These are phyloP conservation scores for Lasioglossum pauxillum DNA, from an alignment of 2,888 invertebrate species.

Conservation along the genomic window DNA sequence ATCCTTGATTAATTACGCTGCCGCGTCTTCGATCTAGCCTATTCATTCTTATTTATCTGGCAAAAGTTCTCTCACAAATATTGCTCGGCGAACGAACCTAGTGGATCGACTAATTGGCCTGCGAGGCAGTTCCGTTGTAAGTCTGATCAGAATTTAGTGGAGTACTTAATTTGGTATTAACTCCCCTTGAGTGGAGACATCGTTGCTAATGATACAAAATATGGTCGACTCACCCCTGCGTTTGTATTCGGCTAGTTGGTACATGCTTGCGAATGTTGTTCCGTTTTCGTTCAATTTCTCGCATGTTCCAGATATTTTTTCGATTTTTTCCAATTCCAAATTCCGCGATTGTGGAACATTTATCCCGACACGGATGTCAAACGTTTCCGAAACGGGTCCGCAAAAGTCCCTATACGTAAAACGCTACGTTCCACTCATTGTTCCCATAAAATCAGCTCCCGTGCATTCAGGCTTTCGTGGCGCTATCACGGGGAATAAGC, in stretches of 20 bases:
- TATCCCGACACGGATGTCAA: not conserved
- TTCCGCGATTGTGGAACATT: not conserved
- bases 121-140: not conserved
- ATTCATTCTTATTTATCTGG: constrained; percentile 9
- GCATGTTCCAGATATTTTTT: not conserved
- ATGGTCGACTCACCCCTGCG: not conserved
- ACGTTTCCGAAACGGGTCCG: not conserved
- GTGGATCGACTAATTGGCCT: not conserved
- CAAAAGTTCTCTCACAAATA: not conserved
- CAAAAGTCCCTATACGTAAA: not conserved
- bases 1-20: constrained; percentile 77
- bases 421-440: not conserved
- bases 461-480: not conserved
- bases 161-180: not conserved
- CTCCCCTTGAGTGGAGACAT: not conserved
- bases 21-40: constrained; percentile 11
- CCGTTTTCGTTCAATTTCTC: not conserved
- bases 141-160: not conserved
- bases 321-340: not conserved
- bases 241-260: not conserved
- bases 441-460: not conserved
- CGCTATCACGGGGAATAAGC: not conserved
- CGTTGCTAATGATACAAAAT: not conserved
- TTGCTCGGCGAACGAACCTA: not conserved
- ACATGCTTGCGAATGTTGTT: not conserved